phyloP scores from a whole-genome alignment of 2,888 invertebrate species.

The Pachydiplax longipennis region DNA sequence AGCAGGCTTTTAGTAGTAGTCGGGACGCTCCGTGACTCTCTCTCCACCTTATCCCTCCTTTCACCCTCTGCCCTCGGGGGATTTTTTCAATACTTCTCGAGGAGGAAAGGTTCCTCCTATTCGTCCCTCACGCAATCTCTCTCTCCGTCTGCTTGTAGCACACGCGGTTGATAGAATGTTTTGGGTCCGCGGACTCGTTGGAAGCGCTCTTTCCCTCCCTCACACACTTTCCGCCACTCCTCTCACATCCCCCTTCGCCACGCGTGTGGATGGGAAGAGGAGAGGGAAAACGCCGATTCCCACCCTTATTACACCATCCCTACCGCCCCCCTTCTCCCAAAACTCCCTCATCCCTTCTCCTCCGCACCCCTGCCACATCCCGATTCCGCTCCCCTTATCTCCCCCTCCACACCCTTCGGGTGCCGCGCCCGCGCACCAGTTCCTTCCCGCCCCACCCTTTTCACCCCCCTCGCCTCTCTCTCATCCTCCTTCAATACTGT shows the following conservation, averaged over 20 bases:
- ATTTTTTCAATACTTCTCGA: too few relatives aligned
- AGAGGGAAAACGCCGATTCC: background rate
- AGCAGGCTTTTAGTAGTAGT: background rate
- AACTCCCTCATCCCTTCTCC: background rate
- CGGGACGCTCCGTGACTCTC: background rate
- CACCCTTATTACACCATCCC: background rate
- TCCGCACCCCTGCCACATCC: background rate
- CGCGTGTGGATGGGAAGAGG: background rate
- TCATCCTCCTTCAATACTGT: background rate
- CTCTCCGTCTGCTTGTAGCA: background rate
- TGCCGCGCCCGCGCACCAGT: background rate
- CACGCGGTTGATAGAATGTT: background rate
- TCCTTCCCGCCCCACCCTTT: background rate
- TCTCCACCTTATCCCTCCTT: background rate
- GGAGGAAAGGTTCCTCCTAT: too few relatives aligned
- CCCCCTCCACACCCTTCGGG: background rate
- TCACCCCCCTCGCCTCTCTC: background rate
- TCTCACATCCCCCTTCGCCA: background rate
- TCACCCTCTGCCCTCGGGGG: too few relatives aligned
- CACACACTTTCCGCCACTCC: background rate
- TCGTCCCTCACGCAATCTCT: too few relatives aligned
- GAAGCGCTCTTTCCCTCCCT: background rate
- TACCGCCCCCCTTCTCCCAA: background rate
- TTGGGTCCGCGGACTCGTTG: background rate
- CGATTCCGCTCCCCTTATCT: background rate